Base-by-base conservation (phyloP, 2,888 invertebrate species). In the Empis livida region DNA sequence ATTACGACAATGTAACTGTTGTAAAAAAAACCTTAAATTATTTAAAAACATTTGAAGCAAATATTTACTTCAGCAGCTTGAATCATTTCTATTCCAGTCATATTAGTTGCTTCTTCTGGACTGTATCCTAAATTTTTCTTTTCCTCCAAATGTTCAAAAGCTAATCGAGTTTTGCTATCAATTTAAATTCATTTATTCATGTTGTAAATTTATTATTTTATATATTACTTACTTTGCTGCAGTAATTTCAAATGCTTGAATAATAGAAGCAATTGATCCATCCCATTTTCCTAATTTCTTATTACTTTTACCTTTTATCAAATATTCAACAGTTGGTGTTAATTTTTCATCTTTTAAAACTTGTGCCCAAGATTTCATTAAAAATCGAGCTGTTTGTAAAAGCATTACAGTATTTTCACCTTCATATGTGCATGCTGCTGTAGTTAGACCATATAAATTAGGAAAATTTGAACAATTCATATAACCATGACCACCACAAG, bases 401-500 rank as follows among this genome's bases (percentile, higher is more conserved):
- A 86, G 72, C 65, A 96, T 75, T 17, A 96, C 94, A 0, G 94
- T 94, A 68, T 96, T 95, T 73, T 96, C 95, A 1, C 96, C 96
- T 72, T 96, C 95, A 64, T 95, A 96, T 1, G 95, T 96, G 65
- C 86, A 87, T 47, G 87, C 85, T 41, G 94, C 93, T 1, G 90
- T 89, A 35, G 83, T 80, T 57, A 83, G 73, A 2, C 86, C 85
- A 64, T 92, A 95, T 5, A 85, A 83, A 46, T 80, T 76, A 14
- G 94, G 93, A 53, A 96, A 74, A 65, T 85, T 91, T 51, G 92
- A 87, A 45, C 83, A 75, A 45, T 82, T 78, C 84, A 91, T 87
- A 72, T 87, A 96, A 6, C 96, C 96, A 68, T 96, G 96, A 0
- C 96, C 96, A 43, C 96, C 96, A 68, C 96, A 96, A 13, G 94